Percentiles rank a stretch among this genome's conserved stretches.
Conservation (phyloP, 2,888 invertebrate species). For the Lithophane ornitopus region DNA sequence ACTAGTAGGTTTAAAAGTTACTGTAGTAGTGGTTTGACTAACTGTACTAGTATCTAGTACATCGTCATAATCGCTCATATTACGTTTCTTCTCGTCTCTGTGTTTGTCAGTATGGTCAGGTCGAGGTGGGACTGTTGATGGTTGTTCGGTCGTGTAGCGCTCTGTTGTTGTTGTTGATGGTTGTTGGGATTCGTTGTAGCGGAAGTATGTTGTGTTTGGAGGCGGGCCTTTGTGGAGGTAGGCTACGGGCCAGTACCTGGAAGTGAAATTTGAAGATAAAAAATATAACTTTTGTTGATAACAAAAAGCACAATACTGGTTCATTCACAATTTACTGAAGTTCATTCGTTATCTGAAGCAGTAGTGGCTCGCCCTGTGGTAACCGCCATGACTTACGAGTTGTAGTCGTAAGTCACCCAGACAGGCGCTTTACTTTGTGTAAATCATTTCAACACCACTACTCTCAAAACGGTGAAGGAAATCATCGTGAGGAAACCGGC, state of each 20-base stretch:
- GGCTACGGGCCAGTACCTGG: constrained; percentile 94
- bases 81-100: constrained; percentile 80
- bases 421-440: no score
- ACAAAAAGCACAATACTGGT: not conserved
- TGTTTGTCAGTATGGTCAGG: constrained; percentile 69
- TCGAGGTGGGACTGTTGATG: constrained; percentile 35
- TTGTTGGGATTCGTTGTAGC: constrained; percentile 80
- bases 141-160: constrained; percentile 50
- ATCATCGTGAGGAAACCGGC: no score
- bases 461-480: no score
- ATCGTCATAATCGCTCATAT: constrained; percentile 75
- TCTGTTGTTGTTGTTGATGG: constrained; percentile 63
- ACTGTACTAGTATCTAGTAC: constrained; percentile 67
- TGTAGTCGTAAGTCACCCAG: no score
- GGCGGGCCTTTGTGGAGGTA: constrained; percentile 95
- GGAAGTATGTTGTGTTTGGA: constrained; percentile 92
- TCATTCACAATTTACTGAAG: not conserved
- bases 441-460: no score
- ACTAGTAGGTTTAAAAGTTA: constrained; percentile 50
- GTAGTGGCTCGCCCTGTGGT: no score
- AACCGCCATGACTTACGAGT: no score
- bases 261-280: constrained; percentile 39
- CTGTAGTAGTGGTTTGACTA: constrained; percentile 24
- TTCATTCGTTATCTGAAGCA: no score
- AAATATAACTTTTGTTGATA: not conserved